Evolutionary conservation across 2,113 vertebrate species (phyloP), one percentile per base, ranked within the genome.

Genomic region (Lasiurus cinereus): DNA sequence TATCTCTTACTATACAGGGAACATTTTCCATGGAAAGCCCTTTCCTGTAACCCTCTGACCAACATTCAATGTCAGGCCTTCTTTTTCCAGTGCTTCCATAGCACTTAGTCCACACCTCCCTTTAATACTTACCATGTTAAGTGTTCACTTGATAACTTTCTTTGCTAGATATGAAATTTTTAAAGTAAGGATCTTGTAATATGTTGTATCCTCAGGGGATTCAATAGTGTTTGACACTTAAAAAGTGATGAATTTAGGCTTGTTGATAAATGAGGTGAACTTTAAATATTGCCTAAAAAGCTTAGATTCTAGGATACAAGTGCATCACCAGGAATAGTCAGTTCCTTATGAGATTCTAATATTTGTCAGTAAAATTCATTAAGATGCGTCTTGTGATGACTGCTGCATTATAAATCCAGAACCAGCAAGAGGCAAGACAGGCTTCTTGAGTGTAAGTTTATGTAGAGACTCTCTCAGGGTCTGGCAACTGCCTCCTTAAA

Each of bases 261-360:
- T 66, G 52, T 52, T 94, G 69, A 43, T 56, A 90, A 83, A 64
- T 78, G 33, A 90, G 29, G 36, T 39, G 21, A 77, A 43, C 22
- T 92, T 77, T 43, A 86, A 59, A 93, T 87, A 83, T 94, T 91
- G n/a, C 21, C 27, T 77, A 22, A 6, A 88, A 72, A 83, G 46
- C 16, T 69, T 39, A 36, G 43, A 85, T 62, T 94, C 33, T 72
- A 77, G 43, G 64, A 72, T 64, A 72, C 0, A 90, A 62, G 48
- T 3, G 12, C 59, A 70, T 66, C 24, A 77, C 48, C 19, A 90
- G 31, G 29, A 83, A 74, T 43, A 43, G 21, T 62, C 66, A 88
- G 10, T 80, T 94, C 10, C 27, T 69, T 74, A 39, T 39, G 24
- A 66, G 31, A 12, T 12, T 29, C 31, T 90, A 88, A 31, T 72